phyloP scores from a whole-genome alignment of 2,113 vertebrate genomes.

The Notothenia coriiceps region DNA sequence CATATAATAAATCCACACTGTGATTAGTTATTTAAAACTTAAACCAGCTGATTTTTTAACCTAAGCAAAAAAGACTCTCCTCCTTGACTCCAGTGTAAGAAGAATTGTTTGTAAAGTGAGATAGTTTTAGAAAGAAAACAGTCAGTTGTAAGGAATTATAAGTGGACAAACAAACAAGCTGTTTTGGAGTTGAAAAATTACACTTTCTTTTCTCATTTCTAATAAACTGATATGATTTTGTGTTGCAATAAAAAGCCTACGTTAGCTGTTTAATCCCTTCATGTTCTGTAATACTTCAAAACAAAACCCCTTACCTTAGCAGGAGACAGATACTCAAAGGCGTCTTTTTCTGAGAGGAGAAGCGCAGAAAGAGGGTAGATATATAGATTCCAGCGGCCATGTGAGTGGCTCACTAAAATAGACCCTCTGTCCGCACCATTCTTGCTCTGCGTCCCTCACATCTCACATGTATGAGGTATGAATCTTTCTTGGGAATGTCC shows the following conservation, averaged over 20 bases:
- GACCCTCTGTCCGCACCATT: slow-evolving; percentile 71
- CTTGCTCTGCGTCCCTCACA: slow-evolving; percentile 44
- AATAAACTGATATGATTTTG: not conserved
- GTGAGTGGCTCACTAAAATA: slow-evolving; percentile 83
- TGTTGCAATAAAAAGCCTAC: not conserved
- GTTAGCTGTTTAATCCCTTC: not conserved
- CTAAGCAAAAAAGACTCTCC: not conserved
- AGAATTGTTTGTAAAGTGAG: not conserved
- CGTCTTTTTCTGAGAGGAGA: slow-evolving; percentile 60
- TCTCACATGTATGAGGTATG: slow-evolving; percentile 56
- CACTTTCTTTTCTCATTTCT: not conserved
- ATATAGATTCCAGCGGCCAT: slow-evolving; percentile 76
- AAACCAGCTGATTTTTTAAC: not conserved
- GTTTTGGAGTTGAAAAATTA: too few relatives aligned
- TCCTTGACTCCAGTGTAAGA: not conserved
- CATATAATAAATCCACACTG: slow-evolving; percentile 15
- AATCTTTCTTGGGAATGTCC: slow-evolving; percentile 45
- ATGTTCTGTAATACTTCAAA: slow-evolving; percentile 6
- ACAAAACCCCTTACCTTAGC: slow-evolving; percentile 69
- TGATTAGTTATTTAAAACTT: slow-evolving; percentile 9
- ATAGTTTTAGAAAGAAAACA: not conserved
- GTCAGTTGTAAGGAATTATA: not conserved
- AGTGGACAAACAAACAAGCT: not conserved
- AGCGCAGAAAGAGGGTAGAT: slow-evolving; percentile 67
- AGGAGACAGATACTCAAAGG: slow-evolving; percentile 36